Evolutionary conservation across 1,140 invertebrate species (phyloP), one percentile per base, ranked within the genome.

Genomic region (Penaeus japonicus): DNA sequence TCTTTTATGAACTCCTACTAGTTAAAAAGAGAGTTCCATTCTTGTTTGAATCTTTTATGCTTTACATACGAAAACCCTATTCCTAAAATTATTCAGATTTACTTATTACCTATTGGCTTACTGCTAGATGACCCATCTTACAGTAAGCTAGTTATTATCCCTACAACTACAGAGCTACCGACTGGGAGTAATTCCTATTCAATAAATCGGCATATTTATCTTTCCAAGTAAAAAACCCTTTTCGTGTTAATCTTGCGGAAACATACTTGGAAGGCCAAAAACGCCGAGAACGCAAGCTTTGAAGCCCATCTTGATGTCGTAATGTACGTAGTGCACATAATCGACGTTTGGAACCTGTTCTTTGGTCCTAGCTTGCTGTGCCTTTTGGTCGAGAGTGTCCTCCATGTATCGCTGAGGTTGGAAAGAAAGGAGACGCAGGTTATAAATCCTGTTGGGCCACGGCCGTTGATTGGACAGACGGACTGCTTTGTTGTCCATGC

Each of bases 301-400:
- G 7, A 87, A 65, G 22, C 85, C 85, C 24, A 77, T 27, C n/a
- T 47, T 62, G 55, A 80, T 39, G 53, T 80, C 53, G 53, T 87
- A 87, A 32, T 55, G 39, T 17, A 80, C 80, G 77, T 59, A 87
- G 20, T 87, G 85, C 0, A 32, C 18, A 55, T 77, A 87, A 65
- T 87, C 85, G 3, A 80, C 80, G 30, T 65, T 75, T 4, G 75
- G 75, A 24, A 65, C 17, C 47, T 53, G 54, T 24, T 39, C 57
- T 30, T 81, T 87, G 7, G 77, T 65, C 55, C 62, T 87, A 5
- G 53, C 39, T 17, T 79, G 77, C 39, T 47, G 77, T 7, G 24
- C 77, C n/a, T 79, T 79, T 17, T 79, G 77, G 47, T 79, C 77
- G 17, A 79, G 39, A 10, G 15, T 39, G 18, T 20, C n/a, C 77